Percentiles rank a stretch among this genome's conserved stretches.
These are phyloP conservation scores for Menidia beryllina DNA, from an alignment of 2,113 vertebrate species.

Conservation along the genomic window DNA sequence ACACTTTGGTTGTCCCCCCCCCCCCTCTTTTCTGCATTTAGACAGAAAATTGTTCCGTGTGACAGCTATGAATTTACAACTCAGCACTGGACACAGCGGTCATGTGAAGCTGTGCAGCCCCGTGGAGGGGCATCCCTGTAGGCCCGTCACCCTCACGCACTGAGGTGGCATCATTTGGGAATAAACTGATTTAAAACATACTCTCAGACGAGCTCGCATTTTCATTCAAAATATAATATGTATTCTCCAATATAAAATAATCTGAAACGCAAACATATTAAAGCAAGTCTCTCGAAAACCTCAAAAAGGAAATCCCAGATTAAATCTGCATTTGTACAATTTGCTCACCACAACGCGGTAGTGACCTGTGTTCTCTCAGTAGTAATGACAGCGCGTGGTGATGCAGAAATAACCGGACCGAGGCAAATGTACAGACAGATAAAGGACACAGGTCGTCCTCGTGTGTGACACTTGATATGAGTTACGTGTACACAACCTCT, in stretches of 20 bases:
- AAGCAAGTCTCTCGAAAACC: constrained; percentile 51
- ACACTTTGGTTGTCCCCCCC: constrained; percentile 64
- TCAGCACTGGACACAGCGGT: constrained; percentile 61
- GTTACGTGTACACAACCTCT: constrained; percentile 11
- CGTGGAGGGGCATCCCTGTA: constrained; percentile 18
- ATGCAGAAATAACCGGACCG: constrained; percentile 15
- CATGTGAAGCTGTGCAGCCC: constrained; percentile 20
- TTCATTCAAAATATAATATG: constrained; percentile 66
- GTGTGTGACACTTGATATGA: constrained; percentile 37
- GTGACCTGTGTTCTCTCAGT: not conserved
- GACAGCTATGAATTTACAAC: constrained; percentile 32
- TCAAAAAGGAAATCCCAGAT: constrained; percentile 40
- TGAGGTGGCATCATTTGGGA: constrained; percentile 62
- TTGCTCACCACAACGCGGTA: constrained; percentile 20
- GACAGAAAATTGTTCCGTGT: constrained; percentile 31
- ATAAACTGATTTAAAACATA: constrained; percentile 51
- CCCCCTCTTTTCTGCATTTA: constrained; percentile 37
- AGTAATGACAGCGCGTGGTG: constrained; percentile 2
- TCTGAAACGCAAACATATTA: constrained; percentile 67
- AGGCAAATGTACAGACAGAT: constrained; percentile 21
- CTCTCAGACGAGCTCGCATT: constrained; percentile 36
- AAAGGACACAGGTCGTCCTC: constrained; percentile 8
- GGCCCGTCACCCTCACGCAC: constrained; percentile 33
- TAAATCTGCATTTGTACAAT: constrained; percentile 16
- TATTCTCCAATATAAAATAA: constrained; percentile 70